A percentile compares a stretch with the other conserved stretches of the same genome.
Evolutionary conservation across 2,113 vertebrate species (phyloP).

Genomic region (Mesitornis unicolor): DNA sequence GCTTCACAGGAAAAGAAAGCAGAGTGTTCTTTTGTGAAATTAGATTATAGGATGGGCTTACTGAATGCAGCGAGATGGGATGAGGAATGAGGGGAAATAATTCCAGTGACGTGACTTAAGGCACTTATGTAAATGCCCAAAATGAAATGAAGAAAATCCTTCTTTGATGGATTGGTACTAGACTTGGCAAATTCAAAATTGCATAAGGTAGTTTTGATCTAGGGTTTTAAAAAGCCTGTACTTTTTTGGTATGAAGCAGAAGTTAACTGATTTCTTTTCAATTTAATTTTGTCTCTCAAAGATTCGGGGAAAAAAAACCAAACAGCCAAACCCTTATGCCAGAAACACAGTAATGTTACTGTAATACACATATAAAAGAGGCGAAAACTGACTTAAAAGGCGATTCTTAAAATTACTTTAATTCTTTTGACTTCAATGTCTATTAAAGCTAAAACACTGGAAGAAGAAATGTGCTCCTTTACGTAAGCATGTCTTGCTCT

Average conservation of each 20-base stretch:
- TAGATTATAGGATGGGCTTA: neutral
- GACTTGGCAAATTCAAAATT: neutral
- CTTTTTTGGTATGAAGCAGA: neutral
- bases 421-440: neutral
- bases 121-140: conserved; percentile 1
- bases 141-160: conserved; percentile 23
- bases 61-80: neutral
- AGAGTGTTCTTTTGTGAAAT: neutral
- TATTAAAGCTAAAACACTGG: neutral
- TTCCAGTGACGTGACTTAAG: neutral
- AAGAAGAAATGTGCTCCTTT: neutral
- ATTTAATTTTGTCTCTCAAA: neutral
- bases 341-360: neutral
- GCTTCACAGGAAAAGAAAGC: neutral
- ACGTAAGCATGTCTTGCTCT: neutral
- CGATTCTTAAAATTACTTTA: neutral
- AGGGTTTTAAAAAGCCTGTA: neutral
- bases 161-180: neutral
- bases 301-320: neutral
- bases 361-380: neutral
- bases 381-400: neutral
- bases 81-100: neutral
- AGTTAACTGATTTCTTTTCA: neutral
- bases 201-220: neutral
- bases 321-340: neutral